A percentile compares a stretch with the other conserved stretches of the same genome.
Conservation (phyloP, 2,888 invertebrate species). For the Drosophila rubida region DNA sequence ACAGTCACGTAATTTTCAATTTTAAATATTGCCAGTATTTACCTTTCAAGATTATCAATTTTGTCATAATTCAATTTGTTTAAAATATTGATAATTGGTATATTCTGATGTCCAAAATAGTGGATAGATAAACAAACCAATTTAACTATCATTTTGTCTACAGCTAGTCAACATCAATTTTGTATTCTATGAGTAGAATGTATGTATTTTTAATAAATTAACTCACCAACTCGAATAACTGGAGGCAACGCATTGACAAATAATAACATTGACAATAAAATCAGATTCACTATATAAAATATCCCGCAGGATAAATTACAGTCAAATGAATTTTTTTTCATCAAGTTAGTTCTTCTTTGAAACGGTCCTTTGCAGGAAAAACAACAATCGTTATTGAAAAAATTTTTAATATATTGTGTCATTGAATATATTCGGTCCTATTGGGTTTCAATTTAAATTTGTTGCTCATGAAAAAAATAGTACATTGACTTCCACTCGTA, state of each 20-base stretch:
- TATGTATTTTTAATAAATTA: neutral
- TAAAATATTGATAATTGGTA: too few species aligned
- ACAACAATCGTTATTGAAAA: slow-evolving; percentile 11
- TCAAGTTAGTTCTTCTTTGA: slow-evolving; percentile 6
- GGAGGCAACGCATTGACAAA: slow-evolving; percentile 87
- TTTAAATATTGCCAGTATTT: too few species aligned
- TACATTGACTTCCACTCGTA: neutral
- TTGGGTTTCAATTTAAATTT: neutral
- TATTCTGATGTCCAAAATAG: too few species aligned
- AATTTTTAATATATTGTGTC: slow-evolving; percentile 8
- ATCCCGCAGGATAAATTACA: slow-evolving; percentile 24
- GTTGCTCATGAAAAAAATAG: neutral
- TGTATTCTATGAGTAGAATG: neutral
- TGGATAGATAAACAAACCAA: too few species aligned
- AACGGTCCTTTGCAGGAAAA: slow-evolving; percentile 3
- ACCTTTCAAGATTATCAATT: too few species aligned
- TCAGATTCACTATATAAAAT: slow-evolving; percentile 14
- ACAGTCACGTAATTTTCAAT: too few species aligned
- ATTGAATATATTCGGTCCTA: neutral
- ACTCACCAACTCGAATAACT: slow-evolving; percentile 88
- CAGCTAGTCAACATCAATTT: neutral
- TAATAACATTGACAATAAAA: slow-evolving; percentile 51
- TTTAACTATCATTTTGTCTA: too few species aligned
- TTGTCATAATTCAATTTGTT: too few species aligned
- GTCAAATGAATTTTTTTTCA: slow-evolving; percentile 4